phyloP scores from a whole-genome alignment of 1,140 invertebrate species.

The Dryas iulia region DNA sequence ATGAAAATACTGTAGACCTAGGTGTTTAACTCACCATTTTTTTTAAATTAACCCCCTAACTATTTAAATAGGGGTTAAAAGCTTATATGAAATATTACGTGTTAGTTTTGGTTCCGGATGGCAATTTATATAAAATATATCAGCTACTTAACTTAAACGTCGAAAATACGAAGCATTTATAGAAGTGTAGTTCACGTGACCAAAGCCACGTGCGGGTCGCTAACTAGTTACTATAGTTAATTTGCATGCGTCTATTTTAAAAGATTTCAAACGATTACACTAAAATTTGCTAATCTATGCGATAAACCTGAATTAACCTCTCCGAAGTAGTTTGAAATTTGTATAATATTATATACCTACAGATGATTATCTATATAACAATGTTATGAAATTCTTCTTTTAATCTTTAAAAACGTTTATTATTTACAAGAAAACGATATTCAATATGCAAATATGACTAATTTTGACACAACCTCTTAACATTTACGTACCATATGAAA shows the following conservation, averaged over 20 bases:
- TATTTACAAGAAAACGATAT: neutral
- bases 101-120: no score
- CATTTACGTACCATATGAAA: neutral
- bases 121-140: no score
- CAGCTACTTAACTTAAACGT: no score
- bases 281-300: neutral
- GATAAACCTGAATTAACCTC: neutral
- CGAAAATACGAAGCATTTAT: no score
- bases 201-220: no score
- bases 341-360: neutral
- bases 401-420: neutral
- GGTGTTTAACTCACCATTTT: no score
- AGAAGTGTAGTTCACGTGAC: no score
- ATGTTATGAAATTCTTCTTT: neutral
- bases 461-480: neutral
- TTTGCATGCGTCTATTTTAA: neutral
- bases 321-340: neutral
- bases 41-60: no score
- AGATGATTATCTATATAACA: neutral
- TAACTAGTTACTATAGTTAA: neutral
- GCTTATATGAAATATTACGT: no score
- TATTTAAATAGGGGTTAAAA: no score
- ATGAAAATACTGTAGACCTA: no score
- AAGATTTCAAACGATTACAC: neutral
- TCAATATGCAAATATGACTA: neutral